Conservation (phyloP, 2,888 invertebrate species). For the Drosophila lutescens region DNA sequence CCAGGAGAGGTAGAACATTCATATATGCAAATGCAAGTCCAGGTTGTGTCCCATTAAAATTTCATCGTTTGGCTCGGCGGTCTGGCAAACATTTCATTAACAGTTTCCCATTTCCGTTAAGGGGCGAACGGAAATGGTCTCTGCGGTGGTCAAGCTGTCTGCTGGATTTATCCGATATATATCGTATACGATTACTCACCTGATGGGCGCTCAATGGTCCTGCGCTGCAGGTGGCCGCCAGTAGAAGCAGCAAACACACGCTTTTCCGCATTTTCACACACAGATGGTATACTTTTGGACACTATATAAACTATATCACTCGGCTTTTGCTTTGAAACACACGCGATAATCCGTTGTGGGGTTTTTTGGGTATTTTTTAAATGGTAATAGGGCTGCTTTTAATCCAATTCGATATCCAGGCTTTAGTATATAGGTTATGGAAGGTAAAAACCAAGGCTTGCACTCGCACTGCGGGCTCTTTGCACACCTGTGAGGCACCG, state of each 20-base stretch:
- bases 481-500: slow-evolving; percentile 83
- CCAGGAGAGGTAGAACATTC: slow-evolving; percentile 17
- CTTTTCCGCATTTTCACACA: slow-evolving; percentile 72
- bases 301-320: slow-evolving; percentile 20
- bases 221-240: slow-evolving; percentile 77
- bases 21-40: slow-evolving; percentile 29
- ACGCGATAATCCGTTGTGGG: slow-evolving; percentile 13
- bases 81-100: slow-evolving; percentile 59
- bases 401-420: slow-evolving; percentile 45
- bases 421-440: neutral
- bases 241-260: slow-evolving; percentile 72
- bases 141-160: slow-evolving; percentile 35
- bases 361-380: slow-evolving; percentile 26
- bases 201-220: slow-evolving; percentile 80
- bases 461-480: slow-evolving; percentile 77
- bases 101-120: slow-evolving; percentile 70
- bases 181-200: slow-evolving; percentile 58
- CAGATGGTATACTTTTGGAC: slow-evolving; percentile 43
- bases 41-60: slow-evolving; percentile 56
- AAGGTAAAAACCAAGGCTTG: slow-evolving; percentile 81
- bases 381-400: slow-evolving; percentile 16
- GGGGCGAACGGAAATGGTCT: slow-evolving; percentile 61
- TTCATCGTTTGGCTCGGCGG: slow-evolving; percentile 48
- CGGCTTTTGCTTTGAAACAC: neutral
- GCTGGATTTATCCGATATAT: slow-evolving; percentile 7